These are phyloP conservation scores for Oceanites oceanicus DNA, from an alignment of 2,113 vertebrate genomes.

Conservation along the genomic window DNA sequence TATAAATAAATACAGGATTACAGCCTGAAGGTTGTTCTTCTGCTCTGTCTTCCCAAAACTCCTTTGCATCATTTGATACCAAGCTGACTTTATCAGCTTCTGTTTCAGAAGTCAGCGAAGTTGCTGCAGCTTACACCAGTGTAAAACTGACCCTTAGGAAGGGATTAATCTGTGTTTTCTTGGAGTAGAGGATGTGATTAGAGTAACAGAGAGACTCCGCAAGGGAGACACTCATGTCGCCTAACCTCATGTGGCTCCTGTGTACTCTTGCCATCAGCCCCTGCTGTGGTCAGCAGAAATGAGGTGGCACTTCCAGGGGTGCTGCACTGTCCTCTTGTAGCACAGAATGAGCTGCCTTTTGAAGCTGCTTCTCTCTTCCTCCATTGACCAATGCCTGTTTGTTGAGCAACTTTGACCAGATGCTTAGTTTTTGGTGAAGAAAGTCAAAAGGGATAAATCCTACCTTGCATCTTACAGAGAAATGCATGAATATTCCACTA, in stretches of 20 bases:
- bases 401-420: background rate
- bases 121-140: background rate
- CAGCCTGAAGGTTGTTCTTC: background rate
- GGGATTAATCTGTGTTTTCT: background rate
- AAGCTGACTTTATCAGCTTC: background rate
- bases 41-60: background rate
- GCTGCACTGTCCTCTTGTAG: background rate
- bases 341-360: background rate
- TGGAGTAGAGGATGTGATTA: background rate
- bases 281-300: background rate
- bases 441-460: background rate
- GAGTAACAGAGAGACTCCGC: too few relatives aligned
- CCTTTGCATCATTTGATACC: background rate
- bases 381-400: rapidly evolving
- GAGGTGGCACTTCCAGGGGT: background rate
- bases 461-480: background rate
- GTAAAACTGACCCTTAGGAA: background rate
- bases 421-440: background rate
- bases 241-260: background rate
- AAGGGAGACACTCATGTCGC: rapidly evolving
- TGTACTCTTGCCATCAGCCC: background rate
- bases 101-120: background rate
- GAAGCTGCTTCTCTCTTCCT: background rate
- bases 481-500: background rate
- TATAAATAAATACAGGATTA: background rate